phyloP scores from a whole-genome alignment of 1,140 invertebrate species.

The Hermetia illucens region DNA sequence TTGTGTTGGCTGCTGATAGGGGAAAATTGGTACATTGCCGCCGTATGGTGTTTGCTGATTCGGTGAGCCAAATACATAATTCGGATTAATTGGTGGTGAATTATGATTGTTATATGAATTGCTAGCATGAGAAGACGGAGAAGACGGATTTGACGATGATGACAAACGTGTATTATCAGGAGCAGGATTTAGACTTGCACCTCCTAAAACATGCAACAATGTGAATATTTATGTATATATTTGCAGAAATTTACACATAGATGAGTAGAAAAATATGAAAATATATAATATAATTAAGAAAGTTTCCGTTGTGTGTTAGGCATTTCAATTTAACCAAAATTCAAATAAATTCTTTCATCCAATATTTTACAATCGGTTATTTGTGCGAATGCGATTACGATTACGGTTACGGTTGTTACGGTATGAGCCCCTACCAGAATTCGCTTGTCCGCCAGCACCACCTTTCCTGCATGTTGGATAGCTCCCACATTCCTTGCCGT shows the following conservation, averaged over 20 bases:
- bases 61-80: slow-evolving; percentile 28
- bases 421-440: slow-evolving; percentile 6
- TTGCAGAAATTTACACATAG: not conserved
- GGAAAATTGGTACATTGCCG: slow-evolving; percentile 29
- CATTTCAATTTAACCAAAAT: not conserved
- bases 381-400: not conserved
- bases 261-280: slow-evolving; percentile 9
- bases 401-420: not conserved
- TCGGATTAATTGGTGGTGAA: slow-evolving; percentile 21
- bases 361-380: not conserved
- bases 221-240: not conserved
- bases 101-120: slow-evolving; percentile 6
- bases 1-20: slow-evolving; percentile 26
- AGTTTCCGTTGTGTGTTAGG: not conserved
- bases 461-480: slow-evolving; percentile 51
- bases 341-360: not conserved
- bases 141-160: slow-evolving; percentile 25
- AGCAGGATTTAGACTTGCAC: slow-evolving; percentile 27
- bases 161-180: slow-evolving; percentile 28
- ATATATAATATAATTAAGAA: slow-evolving; percentile 1
- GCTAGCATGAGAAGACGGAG: no score
- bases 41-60: slow-evolving; percentile 16
- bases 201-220: slow-evolving; percentile 10
- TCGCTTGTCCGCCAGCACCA: slow-evolving; percentile 25
- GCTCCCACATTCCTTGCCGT: slow-evolving; percentile 43